Evolutionary conservation across 37 sponge, comb jelly and placozoan species (phyloP).

Genomic region (Chondrosia reniformis): DNA sequence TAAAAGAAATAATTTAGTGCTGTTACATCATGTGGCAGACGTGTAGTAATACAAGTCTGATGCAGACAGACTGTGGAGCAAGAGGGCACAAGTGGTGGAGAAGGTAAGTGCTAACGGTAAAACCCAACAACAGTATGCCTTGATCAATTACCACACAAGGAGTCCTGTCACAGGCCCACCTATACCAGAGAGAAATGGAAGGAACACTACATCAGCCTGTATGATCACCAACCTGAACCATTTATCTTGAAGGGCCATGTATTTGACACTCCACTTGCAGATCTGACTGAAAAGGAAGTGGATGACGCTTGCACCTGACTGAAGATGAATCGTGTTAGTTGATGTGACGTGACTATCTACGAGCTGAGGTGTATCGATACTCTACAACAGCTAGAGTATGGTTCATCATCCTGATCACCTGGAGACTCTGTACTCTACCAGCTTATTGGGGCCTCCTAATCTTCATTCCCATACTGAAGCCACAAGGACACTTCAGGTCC

Average conservation of each 20-base stretch:
- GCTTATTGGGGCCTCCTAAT: not conserved
- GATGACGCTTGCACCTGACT: not conserved
- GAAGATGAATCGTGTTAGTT: not conserved
- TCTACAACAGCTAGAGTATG: not conserved
- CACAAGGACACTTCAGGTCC: slow-evolving; percentile 1
- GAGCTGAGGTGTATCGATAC: not conserved
- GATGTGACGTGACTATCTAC: not conserved
- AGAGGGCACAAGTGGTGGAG: no score
- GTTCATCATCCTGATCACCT: not conserved
- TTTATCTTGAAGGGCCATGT: not conserved
- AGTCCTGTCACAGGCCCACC: not conserved
- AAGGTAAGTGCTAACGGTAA: not conserved
- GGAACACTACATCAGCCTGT: not conserved
- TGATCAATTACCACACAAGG: not conserved
- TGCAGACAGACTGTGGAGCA: no score
- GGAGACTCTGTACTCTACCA: not conserved
- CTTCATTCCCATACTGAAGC: slow-evolving; percentile 2
- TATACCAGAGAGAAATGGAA: not conserved
- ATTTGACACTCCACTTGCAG: not conserved
- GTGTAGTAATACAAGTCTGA: not conserved
- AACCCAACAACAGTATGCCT: not conserved
- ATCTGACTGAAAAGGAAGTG: slow-evolving; percentile 5
- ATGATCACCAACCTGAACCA: slow-evolving; percentile 11
- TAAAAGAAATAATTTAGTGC: no score
- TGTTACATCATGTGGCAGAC: no score